phyloP scores from a whole-genome alignment of 2,797 vertebrate species.

The Gobionotothen gibberifrons region DNA sequence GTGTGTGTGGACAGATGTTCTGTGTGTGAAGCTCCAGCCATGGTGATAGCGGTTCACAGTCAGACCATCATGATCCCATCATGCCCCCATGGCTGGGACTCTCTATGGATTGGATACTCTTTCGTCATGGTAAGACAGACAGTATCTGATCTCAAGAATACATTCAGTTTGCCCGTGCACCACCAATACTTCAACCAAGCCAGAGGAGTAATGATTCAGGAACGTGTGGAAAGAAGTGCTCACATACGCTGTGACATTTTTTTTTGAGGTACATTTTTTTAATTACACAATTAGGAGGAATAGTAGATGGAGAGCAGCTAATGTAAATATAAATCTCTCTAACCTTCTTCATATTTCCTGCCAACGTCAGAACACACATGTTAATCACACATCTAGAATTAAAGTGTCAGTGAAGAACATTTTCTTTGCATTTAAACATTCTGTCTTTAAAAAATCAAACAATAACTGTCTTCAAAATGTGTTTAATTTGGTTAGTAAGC shows the following conservation, averaged over 20 bases:
- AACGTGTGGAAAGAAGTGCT: not conserved
- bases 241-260: not conserved
- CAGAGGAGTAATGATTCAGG: not conserved
- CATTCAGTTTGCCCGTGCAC: not conserved
- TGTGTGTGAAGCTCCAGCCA: constrained; percentile 92
- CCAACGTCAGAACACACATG: not conserved
- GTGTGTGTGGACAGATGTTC: constrained; percentile 83
- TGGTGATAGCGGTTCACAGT: constrained; percentile 93
- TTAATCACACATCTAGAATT: not conserved
- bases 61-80: constrained; percentile 90
- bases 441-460: not conserved
- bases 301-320: not conserved
- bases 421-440: not conserved
- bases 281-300: not conserved
- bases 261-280: not conserved
- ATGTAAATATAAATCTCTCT: not conserved
- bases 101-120: constrained; percentile 94
- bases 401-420: not conserved
- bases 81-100: constrained; percentile 89
- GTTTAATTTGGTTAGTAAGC: not conserved
- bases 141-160: not conserved
- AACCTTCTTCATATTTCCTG: no score
- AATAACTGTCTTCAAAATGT: not conserved
- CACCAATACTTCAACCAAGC: not conserved
- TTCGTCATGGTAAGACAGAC: constrained; percentile 90